Evolutionary conservation across 2,888 invertebrate genomes (phyloP), one percentile per base, ranked within the genome.

Genomic region (Parthenolecanium corni): DNA sequence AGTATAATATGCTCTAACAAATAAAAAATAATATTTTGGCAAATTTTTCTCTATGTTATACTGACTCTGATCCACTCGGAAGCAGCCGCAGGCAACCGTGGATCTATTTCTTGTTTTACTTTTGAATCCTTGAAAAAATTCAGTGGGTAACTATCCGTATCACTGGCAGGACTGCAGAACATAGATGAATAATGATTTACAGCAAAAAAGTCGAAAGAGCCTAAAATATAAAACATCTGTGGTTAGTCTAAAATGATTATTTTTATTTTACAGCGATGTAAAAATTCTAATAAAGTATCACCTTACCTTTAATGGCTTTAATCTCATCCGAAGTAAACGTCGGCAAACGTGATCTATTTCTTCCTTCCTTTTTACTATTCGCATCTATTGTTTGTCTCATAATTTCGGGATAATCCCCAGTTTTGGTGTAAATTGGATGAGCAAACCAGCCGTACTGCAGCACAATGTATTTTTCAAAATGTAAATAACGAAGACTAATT

Each of bases 111-210:
- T 16, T 18, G 16, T 9, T 36, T 24, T 12, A 52, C 44, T 14
- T 62, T 38, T 18, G 18, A 24, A 25, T 62, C 62, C 6, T 25
- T 40, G 16, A 18, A 20, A 21, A 44, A 46, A 6, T 11, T 52
- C 12, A 1, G 24, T 21, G n/a, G 14, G n/a, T n/a, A n/a, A n/a
- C n/a, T n/a, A n/a, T 56, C 40, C 9, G 65, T 64, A 49, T 53
- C 53, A 12, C 12, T 52, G 2, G 62, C 65, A 3, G 58, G 31
- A 2, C 65, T 62, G 0, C 76, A 75, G 68, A 82, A 68, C 65
- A 72, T 75, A 0, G 82, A 77, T 0, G 84, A 82, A 70, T 89
- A 89, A 64, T 83, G 80, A 71, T 89, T 88, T n/a, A 88, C 71
- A 0, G 85, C 87, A 58, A 88, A 76, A 73, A 84, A 86, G 70